These are phyloP conservation scores for Tuberolachnus salignus DNA, from an alignment of 2,888 invertebrate species.

Conservation along the genomic window DNA sequence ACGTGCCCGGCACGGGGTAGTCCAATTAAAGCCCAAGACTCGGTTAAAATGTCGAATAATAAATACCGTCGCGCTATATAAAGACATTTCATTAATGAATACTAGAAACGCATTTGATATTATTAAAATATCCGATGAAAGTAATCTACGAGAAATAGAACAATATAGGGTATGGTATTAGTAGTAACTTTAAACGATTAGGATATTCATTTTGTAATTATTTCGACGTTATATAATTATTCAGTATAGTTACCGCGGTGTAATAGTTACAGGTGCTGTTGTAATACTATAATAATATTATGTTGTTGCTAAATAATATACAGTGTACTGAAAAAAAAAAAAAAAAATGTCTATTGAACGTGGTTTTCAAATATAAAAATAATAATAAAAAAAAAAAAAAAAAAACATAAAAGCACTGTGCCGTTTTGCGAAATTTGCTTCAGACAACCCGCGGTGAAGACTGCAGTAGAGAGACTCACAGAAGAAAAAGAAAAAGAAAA, in stretches of 20 bases:
- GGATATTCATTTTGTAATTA: not conserved
- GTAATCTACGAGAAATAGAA: not conserved
- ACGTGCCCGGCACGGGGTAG: no score
- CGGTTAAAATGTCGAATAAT: not conserved
- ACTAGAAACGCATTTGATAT: no score
- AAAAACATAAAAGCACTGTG: slow-evolving; percentile 10
- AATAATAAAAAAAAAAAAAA: not conserved
- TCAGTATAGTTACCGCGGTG: not conserved
- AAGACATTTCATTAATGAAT: no score
- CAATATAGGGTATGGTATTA: no score
- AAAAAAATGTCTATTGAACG: slow-evolving; percentile 14
- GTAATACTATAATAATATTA: not conserved
- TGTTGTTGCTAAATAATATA: slow-evolving; percentile 13
- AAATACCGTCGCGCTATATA: no score
- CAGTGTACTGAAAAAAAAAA: slow-evolving; percentile 30
- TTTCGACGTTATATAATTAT: not conserved
- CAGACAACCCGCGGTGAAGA: slow-evolving; percentile 11
- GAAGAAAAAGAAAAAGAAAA: no score
- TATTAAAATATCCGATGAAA: no score
- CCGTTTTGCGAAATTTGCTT: slow-evolving; percentile 17
- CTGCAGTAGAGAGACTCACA: slow-evolving; percentile 1
- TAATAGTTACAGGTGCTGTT: not conserved
- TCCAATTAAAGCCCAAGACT: not conserved
- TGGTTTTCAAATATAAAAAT: not conserved
- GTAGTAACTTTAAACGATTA: no score